Percentiles rank a stretch among this genome's conserved stretches.
phyloP scores from a whole-genome alignment of 2,888 invertebrate species.

The Lepeophtheirus nordmannii region DNA sequence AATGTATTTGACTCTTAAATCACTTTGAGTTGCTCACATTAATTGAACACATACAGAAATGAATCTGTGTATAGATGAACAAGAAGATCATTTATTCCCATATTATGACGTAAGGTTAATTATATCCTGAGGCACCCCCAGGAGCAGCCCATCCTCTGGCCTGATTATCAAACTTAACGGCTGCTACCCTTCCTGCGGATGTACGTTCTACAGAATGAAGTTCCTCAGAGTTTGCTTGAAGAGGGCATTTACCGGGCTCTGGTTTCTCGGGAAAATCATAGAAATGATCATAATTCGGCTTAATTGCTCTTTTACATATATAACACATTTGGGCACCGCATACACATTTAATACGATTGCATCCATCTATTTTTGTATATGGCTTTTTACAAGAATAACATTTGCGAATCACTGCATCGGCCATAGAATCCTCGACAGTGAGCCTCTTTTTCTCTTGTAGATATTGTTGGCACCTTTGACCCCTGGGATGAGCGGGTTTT shows the following conservation, averaged over 20 bases:
- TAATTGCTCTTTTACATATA: constrained; percentile 40
- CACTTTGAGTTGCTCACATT: too few species aligned
- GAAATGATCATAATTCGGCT: constrained; percentile 42
- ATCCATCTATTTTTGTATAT: constrained; percentile 43
- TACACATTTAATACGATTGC: constrained; percentile 44
- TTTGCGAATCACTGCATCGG: constrained; percentile 35
- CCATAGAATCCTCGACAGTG: constrained; percentile 40
- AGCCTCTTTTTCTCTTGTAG: not conserved
- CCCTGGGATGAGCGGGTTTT: not conserved
- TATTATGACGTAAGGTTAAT: too few species aligned
- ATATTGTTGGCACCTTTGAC: not conserved
- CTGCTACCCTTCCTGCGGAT: not conserved
- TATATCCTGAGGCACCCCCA: too few species aligned
- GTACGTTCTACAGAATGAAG: not conserved
- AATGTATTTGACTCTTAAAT: too few species aligned
- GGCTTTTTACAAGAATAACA: constrained; percentile 29
- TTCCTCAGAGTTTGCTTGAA: constrained; percentile 14
- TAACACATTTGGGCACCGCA: constrained; percentile 45
- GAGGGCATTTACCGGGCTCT: constrained; percentile 24
- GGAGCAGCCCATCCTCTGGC: too few species aligned
- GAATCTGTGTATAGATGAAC: too few species aligned
- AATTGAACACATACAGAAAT: too few species aligned
- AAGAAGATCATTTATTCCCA: too few species aligned
- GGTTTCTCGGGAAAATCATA: constrained; percentile 29
- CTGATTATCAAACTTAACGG: too few species aligned